Evolutionary conservation across 2,797 vertebrate genomes (phyloP).

Genomic region (Hydrolagus colliei): DNA sequence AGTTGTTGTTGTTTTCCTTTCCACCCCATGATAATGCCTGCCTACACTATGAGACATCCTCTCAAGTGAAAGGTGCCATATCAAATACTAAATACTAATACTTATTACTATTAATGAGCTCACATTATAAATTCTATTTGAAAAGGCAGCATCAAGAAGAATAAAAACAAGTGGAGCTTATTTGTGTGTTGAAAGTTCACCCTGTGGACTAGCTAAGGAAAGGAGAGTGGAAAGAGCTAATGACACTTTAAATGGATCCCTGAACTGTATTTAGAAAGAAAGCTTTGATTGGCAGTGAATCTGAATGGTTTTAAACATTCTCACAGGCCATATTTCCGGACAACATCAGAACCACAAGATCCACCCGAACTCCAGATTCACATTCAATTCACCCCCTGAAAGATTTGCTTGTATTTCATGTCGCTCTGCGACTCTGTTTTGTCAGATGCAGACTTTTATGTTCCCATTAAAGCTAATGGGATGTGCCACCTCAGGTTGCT

Average conservation of each 20-base stretch:
- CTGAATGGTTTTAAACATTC: conserved; percentile 8
- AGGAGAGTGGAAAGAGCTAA: neutral
- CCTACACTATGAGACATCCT: too few species aligned
- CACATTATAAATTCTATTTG: too few species aligned
- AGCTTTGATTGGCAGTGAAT: conserved; percentile 7
- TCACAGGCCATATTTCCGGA: conserved; percentile 5
- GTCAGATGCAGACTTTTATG: neutral
- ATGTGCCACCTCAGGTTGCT: too few species aligned
- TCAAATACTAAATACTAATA: too few species aligned
- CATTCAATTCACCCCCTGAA: neutral
- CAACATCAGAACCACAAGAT: neutral
- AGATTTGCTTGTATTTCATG: conserved; percentile 14
- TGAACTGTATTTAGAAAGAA: conserved; percentile 19
- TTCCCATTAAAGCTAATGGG: neutral
- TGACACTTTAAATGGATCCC: neutral
- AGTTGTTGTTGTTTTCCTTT: too few species aligned
- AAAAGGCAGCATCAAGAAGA: neutral
- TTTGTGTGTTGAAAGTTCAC: neutral
- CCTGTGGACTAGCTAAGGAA: neutral
- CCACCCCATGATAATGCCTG: too few species aligned
- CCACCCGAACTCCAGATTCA: neutral
- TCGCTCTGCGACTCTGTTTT: neutral
- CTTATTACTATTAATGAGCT: too few species aligned
- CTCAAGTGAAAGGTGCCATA: too few species aligned
- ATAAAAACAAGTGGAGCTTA: neutral